A percentile compares a stretch with the other conserved stretches of the same genome.
Evolutionary conservation across 2,888 invertebrate genomes (phyloP).

Genomic region (Rhopalosiphum nymphaeae): DNA sequence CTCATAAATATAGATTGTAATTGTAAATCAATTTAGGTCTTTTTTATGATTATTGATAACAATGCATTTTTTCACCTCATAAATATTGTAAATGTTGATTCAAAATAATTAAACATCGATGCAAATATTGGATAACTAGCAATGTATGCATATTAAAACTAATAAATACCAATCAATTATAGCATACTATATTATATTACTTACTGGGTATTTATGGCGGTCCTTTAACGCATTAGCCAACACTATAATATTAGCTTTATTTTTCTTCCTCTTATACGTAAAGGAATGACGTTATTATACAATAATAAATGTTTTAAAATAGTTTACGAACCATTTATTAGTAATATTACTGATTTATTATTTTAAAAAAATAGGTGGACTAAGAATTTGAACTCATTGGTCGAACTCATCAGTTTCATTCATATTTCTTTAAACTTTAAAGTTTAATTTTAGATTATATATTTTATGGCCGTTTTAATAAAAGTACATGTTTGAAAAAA

Average conservation of each 20-base stretch:
- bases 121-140: background rate
- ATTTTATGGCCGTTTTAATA: background rate
- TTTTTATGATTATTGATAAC: background rate
- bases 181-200: background rate
- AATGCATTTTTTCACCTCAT: constrained; percentile 10
- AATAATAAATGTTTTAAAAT: background rate
- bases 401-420: background rate
- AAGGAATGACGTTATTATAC: background rate
- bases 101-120: background rate
- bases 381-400: background rate
- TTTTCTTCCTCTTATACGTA: background rate
- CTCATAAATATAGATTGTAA: background rate
- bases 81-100: background rate
- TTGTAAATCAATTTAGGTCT: background rate
- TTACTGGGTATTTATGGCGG: background rate
- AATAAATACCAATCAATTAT: constrained; percentile 43
- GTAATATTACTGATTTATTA: background rate
- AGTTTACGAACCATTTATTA: background rate
- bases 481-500: background rate
- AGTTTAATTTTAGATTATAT: background rate
- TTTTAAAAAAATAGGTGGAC: background rate
- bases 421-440: background rate
- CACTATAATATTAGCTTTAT: background rate
- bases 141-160: background rate
- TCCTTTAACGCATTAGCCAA: background rate